These are phyloP conservation scores for Achlya flavicornis DNA, from an alignment of 2,888 invertebrate genomes.

Conservation along the genomic window DNA sequence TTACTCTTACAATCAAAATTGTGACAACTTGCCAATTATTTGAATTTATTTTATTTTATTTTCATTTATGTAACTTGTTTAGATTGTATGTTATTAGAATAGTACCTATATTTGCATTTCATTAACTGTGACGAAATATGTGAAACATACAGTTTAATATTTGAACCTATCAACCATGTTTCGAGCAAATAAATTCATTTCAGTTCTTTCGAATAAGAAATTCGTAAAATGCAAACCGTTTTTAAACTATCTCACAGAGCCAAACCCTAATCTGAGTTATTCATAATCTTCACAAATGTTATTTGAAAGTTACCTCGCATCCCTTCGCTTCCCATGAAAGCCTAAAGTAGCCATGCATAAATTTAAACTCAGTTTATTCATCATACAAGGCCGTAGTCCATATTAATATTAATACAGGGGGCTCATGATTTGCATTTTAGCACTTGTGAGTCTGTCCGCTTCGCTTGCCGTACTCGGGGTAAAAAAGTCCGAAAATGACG, in stretches of 20 bases:
- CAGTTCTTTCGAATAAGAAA: no score
- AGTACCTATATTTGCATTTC: no score
- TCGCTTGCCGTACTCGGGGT: conserved; percentile 48
- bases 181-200: no score
- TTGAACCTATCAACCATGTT: no score
- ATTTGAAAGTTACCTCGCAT: background rate
- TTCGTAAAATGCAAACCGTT: background rate
- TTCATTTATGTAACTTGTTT: no score
- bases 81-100: no score
- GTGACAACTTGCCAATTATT: no score
- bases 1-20: no score
- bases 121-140: no score
- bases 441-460: conserved; percentile 50
- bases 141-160: no score
- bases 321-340: conserved; percentile 30
- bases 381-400: conserved; percentile 40
- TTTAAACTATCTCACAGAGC: background rate
- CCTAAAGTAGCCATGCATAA: conserved; percentile 50
- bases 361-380: conserved; percentile 45
- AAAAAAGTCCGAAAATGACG: conserved; percentile 74
- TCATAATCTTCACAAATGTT: conserved; percentile 10
- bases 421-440: conserved; percentile 72
- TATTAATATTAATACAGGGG: conserved; percentile 69
- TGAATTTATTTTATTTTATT: no score
- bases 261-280: background rate